Evolutionary conservation across 2,797 vertebrate genomes (phyloP).

Genomic region (Danio kyathit): DNA sequence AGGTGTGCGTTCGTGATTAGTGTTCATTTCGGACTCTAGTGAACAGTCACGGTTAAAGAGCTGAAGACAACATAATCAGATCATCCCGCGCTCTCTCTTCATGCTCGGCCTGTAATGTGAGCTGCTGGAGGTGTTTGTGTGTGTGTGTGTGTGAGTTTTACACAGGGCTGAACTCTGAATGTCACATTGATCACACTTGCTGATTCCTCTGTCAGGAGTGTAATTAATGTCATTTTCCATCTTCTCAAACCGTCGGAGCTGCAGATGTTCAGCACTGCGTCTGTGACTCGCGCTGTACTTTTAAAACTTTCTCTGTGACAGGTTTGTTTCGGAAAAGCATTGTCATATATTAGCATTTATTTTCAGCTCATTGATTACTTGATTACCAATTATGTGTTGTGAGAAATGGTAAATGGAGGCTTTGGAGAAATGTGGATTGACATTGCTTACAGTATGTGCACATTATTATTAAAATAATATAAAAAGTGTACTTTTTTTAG

Average conservation of each 20-base stretch:
- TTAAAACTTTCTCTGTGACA: background rate
- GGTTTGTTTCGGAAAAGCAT: slow-evolving; percentile 7
- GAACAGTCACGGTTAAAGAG: background rate
- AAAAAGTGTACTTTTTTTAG: no score
- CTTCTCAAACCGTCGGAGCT: slow-evolving; percentile 49
- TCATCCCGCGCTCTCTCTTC: background rate
- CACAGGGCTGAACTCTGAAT: slow-evolving; percentile 51
- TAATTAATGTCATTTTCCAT: slow-evolving; percentile 51
- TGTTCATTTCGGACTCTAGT: background rate
- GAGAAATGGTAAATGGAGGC: background rate
- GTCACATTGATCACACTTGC: slow-evolving; percentile 55
- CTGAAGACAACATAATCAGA: slow-evolving; percentile 13
- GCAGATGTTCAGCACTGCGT: slow-evolving; percentile 20
- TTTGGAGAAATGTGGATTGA: background rate
- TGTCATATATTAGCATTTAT: slow-evolving; percentile 14
- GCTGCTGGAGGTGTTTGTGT: slow-evolving; percentile 13
- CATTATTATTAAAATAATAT: background rate
- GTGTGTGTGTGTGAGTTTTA: slow-evolving; percentile 29
- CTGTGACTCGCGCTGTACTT: slow-evolving; percentile 14
- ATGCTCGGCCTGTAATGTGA: slow-evolving; percentile 9
- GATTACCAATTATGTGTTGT: slow-evolving; percentile 18
- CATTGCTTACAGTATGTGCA: background rate
- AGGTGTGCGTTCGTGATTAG: background rate
- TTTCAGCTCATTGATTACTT: slow-evolving; percentile 1
- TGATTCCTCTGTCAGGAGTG: slow-evolving; percentile 40